These are phyloP conservation scores for Lophius piscatorius DNA, from an alignment of 2,113 vertebrate genomes.

Conservation along the genomic window DNA sequence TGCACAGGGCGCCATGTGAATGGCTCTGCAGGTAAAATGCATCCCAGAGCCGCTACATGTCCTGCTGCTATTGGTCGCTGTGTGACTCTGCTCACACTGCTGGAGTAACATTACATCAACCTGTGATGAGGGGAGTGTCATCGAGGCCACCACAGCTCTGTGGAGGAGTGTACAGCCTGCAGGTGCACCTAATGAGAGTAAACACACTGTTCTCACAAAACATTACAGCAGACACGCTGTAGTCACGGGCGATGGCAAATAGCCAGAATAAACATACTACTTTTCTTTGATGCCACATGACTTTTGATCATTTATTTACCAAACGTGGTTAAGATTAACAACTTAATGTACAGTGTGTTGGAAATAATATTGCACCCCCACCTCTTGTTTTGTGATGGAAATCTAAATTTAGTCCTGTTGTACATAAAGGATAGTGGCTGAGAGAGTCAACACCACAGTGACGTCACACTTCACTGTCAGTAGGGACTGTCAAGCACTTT, in stretches of 20 bases:
- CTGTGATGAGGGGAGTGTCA: conserved; percentile 29
- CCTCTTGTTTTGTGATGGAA: too few relatives aligned
- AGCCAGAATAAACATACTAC: conserved; percentile 27
- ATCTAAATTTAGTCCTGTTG: too few relatives aligned
- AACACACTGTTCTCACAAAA: conserved; percentile 38
- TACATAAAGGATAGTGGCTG: too few relatives aligned
- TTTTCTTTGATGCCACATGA: neutral
- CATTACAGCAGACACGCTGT: conserved; percentile 1
- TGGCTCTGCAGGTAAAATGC: conserved; percentile 53
- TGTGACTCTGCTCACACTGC: conserved; percentile 29
- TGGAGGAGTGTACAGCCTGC: conserved; percentile 30
- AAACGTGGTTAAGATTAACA: too few relatives aligned
- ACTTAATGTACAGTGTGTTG: too few relatives aligned
- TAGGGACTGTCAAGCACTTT: too few relatives aligned
- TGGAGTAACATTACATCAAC: conserved; percentile 61
- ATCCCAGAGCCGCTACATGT: conserved; percentile 66
- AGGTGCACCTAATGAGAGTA: conserved; percentile 29
- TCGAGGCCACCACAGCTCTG: conserved; percentile 32
- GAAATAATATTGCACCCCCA: too few relatives aligned
- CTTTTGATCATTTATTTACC: too few relatives aligned
- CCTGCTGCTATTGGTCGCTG: conserved; percentile 72
- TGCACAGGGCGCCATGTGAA: conserved; percentile 65
- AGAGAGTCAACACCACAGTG: too few relatives aligned
- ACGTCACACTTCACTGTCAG: too few relatives aligned
- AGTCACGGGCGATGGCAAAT: conserved; percentile 8